Conservation (phyloP, 1,140 invertebrate species). For the Zaprionus camerounensis region DNA sequence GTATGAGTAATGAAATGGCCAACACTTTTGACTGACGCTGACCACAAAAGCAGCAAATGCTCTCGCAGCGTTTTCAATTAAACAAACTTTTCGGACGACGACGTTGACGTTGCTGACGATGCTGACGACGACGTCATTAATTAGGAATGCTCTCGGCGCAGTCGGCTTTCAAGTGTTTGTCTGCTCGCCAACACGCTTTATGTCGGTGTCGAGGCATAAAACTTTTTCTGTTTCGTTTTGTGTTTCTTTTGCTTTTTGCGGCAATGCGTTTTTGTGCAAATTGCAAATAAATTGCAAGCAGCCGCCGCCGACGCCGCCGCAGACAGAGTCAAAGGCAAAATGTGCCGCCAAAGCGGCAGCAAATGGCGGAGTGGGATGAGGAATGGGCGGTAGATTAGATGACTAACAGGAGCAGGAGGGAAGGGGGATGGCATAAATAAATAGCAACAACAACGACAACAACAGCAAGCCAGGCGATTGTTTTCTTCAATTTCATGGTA, state of each 20-base stretch:
- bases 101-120: constrained; percentile 1
- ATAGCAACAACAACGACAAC: constrained; percentile 9
- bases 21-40: constrained; percentile 46
- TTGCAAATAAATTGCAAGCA: constrained; percentile 81
- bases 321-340: constrained; percentile 53
- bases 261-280: constrained; percentile 75
- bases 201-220: constrained; percentile 77
- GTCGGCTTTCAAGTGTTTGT: constrained; percentile 71
- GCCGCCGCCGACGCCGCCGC: constrained; percentile 37
- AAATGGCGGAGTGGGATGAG: background rate
- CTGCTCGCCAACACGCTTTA: constrained; percentile 65
- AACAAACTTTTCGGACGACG: constrained; percentile 41
- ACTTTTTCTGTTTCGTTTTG: constrained; percentile 47
- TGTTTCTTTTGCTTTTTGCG: constrained; percentile 27
- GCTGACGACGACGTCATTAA: constrained; percentile 71
- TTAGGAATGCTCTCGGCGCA: constrained; percentile 73
- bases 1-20: constrained; percentile 69
- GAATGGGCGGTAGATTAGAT: constrained; percentile 15
- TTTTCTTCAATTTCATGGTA: constrained; percentile 74
- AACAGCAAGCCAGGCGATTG: constrained; percentile 16
- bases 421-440: background rate
- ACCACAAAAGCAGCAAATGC: constrained; percentile 25
- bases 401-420: background rate
- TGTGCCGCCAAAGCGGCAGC: constrained; percentile 32
- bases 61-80: constrained; percentile 65